Conservation (phyloP, 2,888 invertebrate species). For the Allophyes oxyacanthae region DNA sequence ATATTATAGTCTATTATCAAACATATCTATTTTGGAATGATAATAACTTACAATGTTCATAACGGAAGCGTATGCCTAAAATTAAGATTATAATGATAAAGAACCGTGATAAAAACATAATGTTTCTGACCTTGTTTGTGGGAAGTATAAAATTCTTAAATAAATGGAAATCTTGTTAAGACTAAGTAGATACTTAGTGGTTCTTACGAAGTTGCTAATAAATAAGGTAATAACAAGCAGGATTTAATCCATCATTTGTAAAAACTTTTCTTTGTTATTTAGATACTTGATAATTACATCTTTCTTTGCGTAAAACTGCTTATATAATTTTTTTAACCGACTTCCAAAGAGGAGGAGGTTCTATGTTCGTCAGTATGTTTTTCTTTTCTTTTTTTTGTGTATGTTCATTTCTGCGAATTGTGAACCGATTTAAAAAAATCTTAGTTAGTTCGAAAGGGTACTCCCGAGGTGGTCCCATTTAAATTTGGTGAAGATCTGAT, state of each 20-base stretch:
- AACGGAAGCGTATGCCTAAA: conserved; percentile 22
- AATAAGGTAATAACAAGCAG: conserved; percentile 4
- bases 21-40: conserved; percentile 5
- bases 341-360: too few species aligned
- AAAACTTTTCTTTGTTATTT: conserved; percentile 12
- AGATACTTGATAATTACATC: background rate
- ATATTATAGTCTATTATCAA: background rate
- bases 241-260: conserved; percentile 24
- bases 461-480: too few species aligned
- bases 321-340: too few species aligned
- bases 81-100: conserved; percentile 8
- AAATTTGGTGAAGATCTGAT: too few species aligned
- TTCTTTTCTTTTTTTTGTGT: too few species aligned
- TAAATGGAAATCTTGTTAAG: conserved; percentile 15
- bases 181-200: background rate
- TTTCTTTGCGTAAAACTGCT: too few species aligned
- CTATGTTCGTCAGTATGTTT: too few species aligned
- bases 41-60: conserved; percentile 2
- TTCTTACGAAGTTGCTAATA: too few species aligned
- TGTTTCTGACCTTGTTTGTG: conserved; percentile 25
- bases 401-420: too few species aligned
- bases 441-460: too few species aligned
- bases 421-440: too few species aligned
- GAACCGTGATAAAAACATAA: conserved; percentile 18
- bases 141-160: conserved; percentile 23